Evolutionary conservation across 1,140 invertebrate genomes (phyloP), one percentile per base, ranked within the genome.

Genomic region (Orius insidiosus): DNA sequence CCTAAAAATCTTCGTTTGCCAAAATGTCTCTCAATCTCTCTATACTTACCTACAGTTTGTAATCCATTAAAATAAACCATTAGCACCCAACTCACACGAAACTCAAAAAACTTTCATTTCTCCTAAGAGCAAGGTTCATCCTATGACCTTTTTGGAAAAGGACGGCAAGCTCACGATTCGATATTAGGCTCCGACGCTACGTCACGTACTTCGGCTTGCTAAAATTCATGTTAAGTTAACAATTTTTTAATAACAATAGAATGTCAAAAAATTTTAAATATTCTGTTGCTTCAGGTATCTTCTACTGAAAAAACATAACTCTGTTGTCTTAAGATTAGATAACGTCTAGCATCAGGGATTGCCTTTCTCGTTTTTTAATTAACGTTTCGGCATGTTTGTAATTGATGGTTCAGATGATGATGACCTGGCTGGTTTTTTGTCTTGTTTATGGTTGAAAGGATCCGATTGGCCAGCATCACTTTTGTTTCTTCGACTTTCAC

Each of bases 51-150:
- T 33, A n/a, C 35, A 9, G 14, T 36, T 15, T 15, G 3, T 36
- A 36, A 15, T 36, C 14, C 9, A 36, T 11, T 36, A 36, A 11
- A 4, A n/a, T 4, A 36, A 36, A 36, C 35, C 35, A 36, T 36
- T 36, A 36, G 35, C n/a, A 36, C n/a, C n/a, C n/a, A 36, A 36
- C 14, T 36, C 35, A 11, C 35, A 36, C n/a, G 14, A 11, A n/a
- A 33, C n/a, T 6, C 32, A 13, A 11, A 38, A 18, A 40, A 40
- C 38, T 40, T 40, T 40, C 38, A 18, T 15, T 40, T 40, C 38
- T 13, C 38, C 35, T 36, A 11, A n/a, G 13, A 40, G 38, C 38
- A 40, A 40, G 38, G 38, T 40, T 40, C 38, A 40, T 40, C 38
- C 24, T 24, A 24, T 40, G 38, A 40, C 38, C 38, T 40, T 40